A percentile compares a stretch with the other conserved stretches of the same genome.
Evolutionary conservation across 2,888 invertebrate species (phyloP).

Genomic region (Scaptodrosophila latifasciaeformis): DNA sequence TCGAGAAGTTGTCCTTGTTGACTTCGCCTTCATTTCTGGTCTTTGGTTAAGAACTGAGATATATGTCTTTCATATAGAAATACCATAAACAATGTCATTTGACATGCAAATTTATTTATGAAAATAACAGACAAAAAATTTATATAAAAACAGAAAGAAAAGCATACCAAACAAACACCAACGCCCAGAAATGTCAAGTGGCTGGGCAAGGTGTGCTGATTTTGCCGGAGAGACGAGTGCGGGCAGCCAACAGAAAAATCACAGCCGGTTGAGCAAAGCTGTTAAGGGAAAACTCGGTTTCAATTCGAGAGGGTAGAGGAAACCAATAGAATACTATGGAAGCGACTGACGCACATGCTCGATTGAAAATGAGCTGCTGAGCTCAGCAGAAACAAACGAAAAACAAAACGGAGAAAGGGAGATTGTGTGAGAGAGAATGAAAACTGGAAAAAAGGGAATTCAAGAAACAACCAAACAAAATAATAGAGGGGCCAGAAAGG

Average conservation of each 20-base stretch:
- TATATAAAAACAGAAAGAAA: constrained; percentile 18
- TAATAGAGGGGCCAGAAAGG: constrained; percentile 22
- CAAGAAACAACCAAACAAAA: constrained; percentile 5
- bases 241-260: constrained; percentile 43
- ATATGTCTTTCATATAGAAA: constrained; percentile 61
- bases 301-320: too few species aligned
- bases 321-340: too few species aligned
- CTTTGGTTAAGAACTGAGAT: constrained; percentile 14
- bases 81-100: constrained; percentile 69
- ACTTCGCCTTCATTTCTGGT: too few species aligned
- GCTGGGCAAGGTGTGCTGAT: constrained; percentile 1
- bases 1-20: too few species aligned
- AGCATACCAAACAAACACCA: constrained; percentile 12
- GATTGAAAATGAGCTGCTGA: constrained; percentile 64
- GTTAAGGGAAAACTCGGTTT: too few species aligned
- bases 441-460: constrained; percentile 16
- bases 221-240: constrained; percentile 10
- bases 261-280: constrained; percentile 14
- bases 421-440: constrained; percentile 12
- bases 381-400: constrained; percentile 46
- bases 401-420: constrained; percentile 10
- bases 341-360: constrained; percentile 49
- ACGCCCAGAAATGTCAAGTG: neutral
- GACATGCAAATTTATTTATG: constrained; percentile 68
- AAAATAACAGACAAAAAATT: constrained; percentile 55